Conservation (phyloP, 2,888 invertebrate genomes). For the Parthenolecanium corni region DNA sequence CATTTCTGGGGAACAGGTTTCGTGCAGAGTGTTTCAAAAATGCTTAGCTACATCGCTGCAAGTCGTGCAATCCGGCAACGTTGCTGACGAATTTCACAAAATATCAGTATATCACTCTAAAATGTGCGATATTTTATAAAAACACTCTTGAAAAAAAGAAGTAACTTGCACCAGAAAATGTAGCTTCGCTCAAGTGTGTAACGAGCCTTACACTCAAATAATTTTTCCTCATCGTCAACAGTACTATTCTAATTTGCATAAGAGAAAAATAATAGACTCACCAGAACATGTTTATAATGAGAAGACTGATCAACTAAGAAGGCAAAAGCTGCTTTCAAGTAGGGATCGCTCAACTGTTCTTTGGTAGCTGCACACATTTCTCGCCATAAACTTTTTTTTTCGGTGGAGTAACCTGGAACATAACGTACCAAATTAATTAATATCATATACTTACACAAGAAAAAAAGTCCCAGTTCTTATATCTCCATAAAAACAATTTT, state of each 20-base stretch:
- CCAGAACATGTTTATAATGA: slow-evolving; percentile 63
- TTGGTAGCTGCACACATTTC: slow-evolving; percentile 61
- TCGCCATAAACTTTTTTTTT: slow-evolving; percentile 67
- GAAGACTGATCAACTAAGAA: slow-evolving; percentile 74
- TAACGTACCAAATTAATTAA: neutral
- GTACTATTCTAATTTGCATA: neutral
- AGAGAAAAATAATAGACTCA: slow-evolving; percentile 39
- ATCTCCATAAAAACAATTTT: too few species aligned
- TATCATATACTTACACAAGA: too few species aligned
- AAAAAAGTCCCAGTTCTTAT: too few species aligned
- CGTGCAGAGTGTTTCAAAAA: too few species aligned
- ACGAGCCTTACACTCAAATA: neutral
- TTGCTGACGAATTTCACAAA: too few species aligned
- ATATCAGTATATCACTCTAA: too few species aligned
- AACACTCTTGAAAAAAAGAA: too few species aligned
- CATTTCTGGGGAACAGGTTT: too few species aligned
- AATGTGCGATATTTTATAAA: too few species aligned
- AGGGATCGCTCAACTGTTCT: slow-evolving; percentile 71
- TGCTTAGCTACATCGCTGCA: too few species aligned
- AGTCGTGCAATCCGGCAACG: too few species aligned
- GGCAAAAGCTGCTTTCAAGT: slow-evolving; percentile 78
- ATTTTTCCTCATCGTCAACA: neutral
- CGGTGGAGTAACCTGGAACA: slow-evolving; percentile 63
- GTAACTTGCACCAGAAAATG: neutral
- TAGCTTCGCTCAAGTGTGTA: neutral